A percentile compares a stretch with the other conserved stretches of the same genome.
These are phyloP conservation scores for Epinotia ramella DNA, from an alignment of 2,888 invertebrate genomes.

Conservation along the genomic window DNA sequence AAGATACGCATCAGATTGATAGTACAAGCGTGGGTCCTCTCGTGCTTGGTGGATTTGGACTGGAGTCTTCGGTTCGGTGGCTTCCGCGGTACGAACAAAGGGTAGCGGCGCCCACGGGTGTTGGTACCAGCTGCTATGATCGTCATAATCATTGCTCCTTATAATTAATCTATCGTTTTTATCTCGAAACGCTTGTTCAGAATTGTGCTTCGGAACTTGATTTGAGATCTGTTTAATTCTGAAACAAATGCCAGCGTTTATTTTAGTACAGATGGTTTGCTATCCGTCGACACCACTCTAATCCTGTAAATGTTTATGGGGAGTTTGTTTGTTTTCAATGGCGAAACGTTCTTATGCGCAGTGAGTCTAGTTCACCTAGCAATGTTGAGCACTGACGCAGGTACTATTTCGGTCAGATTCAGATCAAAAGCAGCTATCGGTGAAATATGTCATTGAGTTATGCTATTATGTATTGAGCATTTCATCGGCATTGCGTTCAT, in stretches of 20 bases:
- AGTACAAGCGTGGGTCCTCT: slow-evolving; percentile 77
- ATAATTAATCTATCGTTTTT: slow-evolving; percentile 52
- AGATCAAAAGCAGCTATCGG: slow-evolving; percentile 52
- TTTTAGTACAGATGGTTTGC: slow-evolving; percentile 24
- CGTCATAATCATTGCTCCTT: slow-evolving; percentile 71
- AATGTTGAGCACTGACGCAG: slow-evolving; percentile 61
- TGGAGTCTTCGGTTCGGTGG: slow-evolving; percentile 57
- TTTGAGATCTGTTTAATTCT: slow-evolving; percentile 63
- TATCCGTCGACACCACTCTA: slow-evolving; percentile 47
- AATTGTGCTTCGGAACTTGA: slow-evolving; percentile 32
- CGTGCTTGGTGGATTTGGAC: slow-evolving; percentile 70
- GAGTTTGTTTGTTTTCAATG: slow-evolving; percentile 25
- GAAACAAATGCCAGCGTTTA: slow-evolving; percentile 51
- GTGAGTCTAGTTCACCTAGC: slow-evolving; percentile 20
- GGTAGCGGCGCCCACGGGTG: slow-evolving; percentile 60
- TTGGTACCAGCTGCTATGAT: slow-evolving; percentile 70
- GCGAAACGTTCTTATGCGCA: slow-evolving; percentile 23
- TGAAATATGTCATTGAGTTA: slow-evolving; percentile 58
- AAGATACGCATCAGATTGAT: slow-evolving; percentile 77
- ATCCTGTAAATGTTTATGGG: slow-evolving; percentile 61
- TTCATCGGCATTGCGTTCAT: slow-evolving; percentile 3
- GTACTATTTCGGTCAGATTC: slow-evolving; percentile 57
- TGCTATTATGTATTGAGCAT: slow-evolving; percentile 26
- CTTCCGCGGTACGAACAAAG: slow-evolving; percentile 57
- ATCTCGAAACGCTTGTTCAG: slow-evolving; percentile 50